phyloP scores from a whole-genome alignment of 2,888 invertebrate genomes.

The Isoperla grammatica region DNA sequence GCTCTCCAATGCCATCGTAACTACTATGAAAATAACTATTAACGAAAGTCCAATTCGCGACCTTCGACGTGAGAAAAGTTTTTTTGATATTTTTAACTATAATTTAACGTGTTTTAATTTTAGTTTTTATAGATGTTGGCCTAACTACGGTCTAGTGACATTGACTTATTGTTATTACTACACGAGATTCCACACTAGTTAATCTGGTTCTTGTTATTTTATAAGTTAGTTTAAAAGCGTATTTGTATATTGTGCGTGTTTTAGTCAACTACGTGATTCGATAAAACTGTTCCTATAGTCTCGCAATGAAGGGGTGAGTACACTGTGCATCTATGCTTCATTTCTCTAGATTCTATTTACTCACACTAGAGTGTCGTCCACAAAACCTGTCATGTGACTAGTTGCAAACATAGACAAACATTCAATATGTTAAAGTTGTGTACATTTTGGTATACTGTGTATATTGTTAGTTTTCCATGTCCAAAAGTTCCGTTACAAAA shows the following conservation, averaged over 20 bases:
- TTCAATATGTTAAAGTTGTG: too few relatives aligned
- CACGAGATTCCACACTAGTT: slow-evolving; percentile 19
- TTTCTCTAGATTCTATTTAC: neutral
- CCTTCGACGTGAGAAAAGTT: neutral
- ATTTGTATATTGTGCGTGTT: neutral
- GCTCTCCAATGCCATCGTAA: too few relatives aligned
- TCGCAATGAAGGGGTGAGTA: slow-evolving; percentile 22
- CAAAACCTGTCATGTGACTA: too few relatives aligned
- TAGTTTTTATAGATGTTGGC: slow-evolving; percentile 22
- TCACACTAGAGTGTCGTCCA: too few relatives aligned
- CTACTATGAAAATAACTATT: slow-evolving; percentile 15
- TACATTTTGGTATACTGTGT: too few relatives aligned
- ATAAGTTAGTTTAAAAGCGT: slow-evolving; percentile 9
- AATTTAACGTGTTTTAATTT: slow-evolving; percentile 14
- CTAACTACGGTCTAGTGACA: slow-evolving; percentile 21
- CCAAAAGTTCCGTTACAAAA: too few relatives aligned
- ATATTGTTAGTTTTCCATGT: too few relatives aligned
- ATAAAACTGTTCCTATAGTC: neutral
- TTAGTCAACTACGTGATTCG: neutral
- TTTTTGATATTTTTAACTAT: slow-evolving; percentile 1
- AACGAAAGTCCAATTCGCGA: slow-evolving; percentile 7
- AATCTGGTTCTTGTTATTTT: slow-evolving; percentile 12
- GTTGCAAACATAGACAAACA: too few relatives aligned
- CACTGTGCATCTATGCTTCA: neutral
- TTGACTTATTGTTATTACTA: slow-evolving; percentile 24